These are phyloP conservation scores for Sakesphorus luctuosus DNA, from an alignment of 2,113 vertebrate genomes.

Conservation along the genomic window DNA sequence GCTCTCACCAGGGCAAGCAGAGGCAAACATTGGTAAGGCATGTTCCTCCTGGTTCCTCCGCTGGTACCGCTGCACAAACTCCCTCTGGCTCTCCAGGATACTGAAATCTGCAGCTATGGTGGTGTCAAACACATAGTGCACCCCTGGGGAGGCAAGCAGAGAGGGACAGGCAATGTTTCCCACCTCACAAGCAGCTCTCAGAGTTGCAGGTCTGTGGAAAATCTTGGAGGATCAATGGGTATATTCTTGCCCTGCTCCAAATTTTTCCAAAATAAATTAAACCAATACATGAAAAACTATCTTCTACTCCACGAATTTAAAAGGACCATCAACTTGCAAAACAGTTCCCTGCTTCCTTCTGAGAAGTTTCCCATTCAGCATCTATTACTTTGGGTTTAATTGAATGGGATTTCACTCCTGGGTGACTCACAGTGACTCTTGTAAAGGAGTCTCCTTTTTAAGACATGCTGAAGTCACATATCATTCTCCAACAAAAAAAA, in stretches of 20 bases:
- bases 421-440: background rate
- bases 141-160: slow-evolving; percentile 73
- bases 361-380: background rate
- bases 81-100: slow-evolving; percentile 92
- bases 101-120: slow-evolving; percentile 92
- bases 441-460: background rate
- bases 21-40: slow-evolving; percentile 94
- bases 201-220: background rate
- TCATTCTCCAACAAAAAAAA: background rate
- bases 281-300: background rate
- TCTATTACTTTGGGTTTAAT: background rate
- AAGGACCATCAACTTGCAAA: background rate
- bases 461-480: background rate
- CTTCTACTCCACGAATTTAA: background rate
- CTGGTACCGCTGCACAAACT: slow-evolving; percentile 88
- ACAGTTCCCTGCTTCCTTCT: background rate
- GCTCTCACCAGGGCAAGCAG: slow-evolving; percentile 91
- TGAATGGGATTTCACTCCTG: background rate
- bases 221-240: rapidly evolving
- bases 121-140: slow-evolving; percentile 91
- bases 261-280: background rate
- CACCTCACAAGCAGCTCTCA: background rate
- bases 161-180: background rate
- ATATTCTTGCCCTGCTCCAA: background rate
- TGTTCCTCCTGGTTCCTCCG: slow-evolving; percentile 85